Conservation (phyloP, 2,797 vertebrate species). For the Lemur catta region DNA sequence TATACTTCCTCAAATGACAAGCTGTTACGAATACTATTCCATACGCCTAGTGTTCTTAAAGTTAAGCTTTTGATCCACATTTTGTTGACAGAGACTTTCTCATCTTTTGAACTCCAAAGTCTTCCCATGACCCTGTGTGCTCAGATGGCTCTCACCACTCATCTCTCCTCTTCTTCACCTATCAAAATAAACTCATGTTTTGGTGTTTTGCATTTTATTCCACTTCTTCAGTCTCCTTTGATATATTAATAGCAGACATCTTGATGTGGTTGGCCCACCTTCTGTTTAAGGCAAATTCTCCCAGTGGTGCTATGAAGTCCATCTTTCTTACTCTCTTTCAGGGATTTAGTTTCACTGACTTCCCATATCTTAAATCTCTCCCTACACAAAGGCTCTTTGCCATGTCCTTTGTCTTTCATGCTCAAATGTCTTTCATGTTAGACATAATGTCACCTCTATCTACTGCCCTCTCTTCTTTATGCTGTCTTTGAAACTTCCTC, state of each 20-base stretch:
- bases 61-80: conserved; percentile 36
- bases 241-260: neutral
- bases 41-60: neutral
- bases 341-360: neutral
- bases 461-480: neutral
- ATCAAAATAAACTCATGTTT: neutral
- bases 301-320: neutral
- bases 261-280: neutral
- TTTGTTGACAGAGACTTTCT: conserved; percentile 37
- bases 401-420: neutral
- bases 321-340: neutral
- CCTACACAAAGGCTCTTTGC: neutral
- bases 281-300: neutral
- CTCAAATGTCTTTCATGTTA: neutral
- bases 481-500: neutral
- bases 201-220: neutral
- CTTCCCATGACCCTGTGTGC: conserved; percentile 47
- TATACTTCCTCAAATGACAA: neutral
- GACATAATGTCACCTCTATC: neutral
- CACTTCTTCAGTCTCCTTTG: neutral
- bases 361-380: neutral
- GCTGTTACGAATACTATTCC: neutral
- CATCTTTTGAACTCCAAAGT: conserved; percentile 46
- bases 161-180: neutral
- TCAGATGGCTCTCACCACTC: neutral